A percentile compares a stretch with the other conserved stretches of the same genome.
Evolutionary conservation across 2,113 vertebrate species (phyloP).

Genomic region (Petrocephalus zakoni): DNA sequence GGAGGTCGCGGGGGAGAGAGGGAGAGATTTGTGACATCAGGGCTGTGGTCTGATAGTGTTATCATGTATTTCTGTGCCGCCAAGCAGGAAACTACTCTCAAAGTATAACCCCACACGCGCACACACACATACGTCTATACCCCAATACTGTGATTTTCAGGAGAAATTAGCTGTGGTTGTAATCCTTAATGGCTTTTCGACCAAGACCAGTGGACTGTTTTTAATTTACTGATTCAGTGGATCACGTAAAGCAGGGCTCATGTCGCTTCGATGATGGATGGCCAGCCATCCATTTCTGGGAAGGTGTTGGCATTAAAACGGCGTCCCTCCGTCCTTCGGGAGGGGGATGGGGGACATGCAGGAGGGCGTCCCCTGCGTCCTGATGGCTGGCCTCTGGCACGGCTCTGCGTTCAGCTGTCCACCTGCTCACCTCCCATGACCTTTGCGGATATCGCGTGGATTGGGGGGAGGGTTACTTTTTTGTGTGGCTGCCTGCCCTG

Average conservation of each 20-base stretch:
- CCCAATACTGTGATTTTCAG: background rate
- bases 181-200: constrained; percentile 11
- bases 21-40: background rate
- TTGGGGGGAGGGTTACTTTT: no score
- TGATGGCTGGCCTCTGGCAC: background rate
- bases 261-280: constrained; percentile 1
- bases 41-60: background rate
- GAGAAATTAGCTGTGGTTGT: background rate
- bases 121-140: background rate
- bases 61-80: background rate
- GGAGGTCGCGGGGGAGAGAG: background rate
- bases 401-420: no score
- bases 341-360: background rate
- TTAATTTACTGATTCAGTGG: constrained; percentile 36
- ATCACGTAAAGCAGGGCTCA: constrained; percentile 16
- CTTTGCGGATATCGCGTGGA: no score
- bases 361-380: background rate
- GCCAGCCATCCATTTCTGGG: background rate
- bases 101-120: background rate
- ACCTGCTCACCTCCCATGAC: background rate
- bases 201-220: constrained; percentile 8
- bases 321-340: background rate
- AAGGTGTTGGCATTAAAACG: constrained; percentile 4
- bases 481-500: no score
- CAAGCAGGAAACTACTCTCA: background rate